A percentile compares a stretch with the other conserved stretches of the same genome.
phyloP scores from a whole-genome alignment of 92 coral and sea anemone species.

The Micromussa lordhowensis region DNA sequence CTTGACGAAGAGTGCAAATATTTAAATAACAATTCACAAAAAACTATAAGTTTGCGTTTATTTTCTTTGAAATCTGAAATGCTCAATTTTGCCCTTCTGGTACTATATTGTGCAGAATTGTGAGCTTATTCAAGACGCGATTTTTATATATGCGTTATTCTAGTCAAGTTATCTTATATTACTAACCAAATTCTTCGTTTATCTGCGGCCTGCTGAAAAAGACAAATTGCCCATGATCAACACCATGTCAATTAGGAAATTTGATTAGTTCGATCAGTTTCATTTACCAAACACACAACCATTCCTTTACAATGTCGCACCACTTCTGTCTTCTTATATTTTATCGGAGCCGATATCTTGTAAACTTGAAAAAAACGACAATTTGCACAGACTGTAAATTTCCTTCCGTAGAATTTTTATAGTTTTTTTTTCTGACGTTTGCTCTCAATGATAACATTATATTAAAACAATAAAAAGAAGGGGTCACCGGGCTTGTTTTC shows the following conservation, averaged over 20 bases:
- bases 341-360: no score
- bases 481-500: no score
- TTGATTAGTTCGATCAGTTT: neutral
- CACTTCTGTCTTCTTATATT: no score
- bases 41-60: neutral
- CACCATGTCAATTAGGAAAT: neutral
- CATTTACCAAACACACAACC: neutral
- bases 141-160: neutral
- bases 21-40: slow-evolving; percentile 34
- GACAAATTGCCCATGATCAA: neutral
- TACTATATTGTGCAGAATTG: neutral
- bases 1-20: slow-evolving; percentile 4
- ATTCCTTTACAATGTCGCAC: no score
- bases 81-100: neutral
- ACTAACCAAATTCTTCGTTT: neutral
- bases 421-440: no score
- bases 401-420: no score
- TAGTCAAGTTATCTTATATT: neutral
- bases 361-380: no score
- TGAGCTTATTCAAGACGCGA: neutral
- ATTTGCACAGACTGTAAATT: no score
- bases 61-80: neutral
- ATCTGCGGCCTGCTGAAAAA: neutral
- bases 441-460: no score
- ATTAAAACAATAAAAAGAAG: no score